Evolutionary conservation across 2,113 vertebrate genomes (phyloP).

Genomic region (Pelecanus crispus): DNA sequence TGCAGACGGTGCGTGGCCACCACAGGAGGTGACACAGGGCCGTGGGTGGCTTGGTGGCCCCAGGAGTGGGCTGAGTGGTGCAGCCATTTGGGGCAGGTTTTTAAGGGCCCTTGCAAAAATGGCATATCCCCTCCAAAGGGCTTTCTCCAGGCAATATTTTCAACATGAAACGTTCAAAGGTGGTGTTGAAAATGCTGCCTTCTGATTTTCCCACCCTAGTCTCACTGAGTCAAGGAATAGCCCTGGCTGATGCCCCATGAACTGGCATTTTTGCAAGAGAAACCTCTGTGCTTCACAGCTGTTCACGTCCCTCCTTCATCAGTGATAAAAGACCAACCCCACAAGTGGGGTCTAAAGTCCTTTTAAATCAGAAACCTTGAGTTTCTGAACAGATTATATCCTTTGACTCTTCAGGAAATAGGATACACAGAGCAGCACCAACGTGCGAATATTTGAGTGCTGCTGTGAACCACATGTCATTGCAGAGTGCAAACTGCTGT

Average conservation of each 20-base stretch:
- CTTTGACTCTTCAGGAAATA: background rate
- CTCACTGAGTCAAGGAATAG: background rate
- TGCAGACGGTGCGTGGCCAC: background rate
- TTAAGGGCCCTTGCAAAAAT: background rate
- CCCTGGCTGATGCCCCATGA: background rate
- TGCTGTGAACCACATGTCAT: background rate
- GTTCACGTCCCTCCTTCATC: background rate
- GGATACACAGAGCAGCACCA: background rate
- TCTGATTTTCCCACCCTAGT: background rate
- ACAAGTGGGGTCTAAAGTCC: background rate
- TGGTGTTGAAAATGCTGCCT: background rate
- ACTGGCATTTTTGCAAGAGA: background rate
- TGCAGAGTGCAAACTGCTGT: background rate
- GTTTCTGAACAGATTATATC: background rate
- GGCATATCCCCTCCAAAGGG: background rate
- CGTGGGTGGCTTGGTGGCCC: accelerated
- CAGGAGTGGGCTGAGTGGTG: accelerated
- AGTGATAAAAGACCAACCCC: background rate
- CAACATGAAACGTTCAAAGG: background rate
- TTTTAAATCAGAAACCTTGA: background rate
- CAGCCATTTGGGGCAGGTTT: background rate
- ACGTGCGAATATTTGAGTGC: accelerated
- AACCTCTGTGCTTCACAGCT: background rate
- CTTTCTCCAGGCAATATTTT: background rate
- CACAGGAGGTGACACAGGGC: background rate